Conservation (phyloP, 2,888 invertebrate species). For the Hoplodrina blanda region DNA sequence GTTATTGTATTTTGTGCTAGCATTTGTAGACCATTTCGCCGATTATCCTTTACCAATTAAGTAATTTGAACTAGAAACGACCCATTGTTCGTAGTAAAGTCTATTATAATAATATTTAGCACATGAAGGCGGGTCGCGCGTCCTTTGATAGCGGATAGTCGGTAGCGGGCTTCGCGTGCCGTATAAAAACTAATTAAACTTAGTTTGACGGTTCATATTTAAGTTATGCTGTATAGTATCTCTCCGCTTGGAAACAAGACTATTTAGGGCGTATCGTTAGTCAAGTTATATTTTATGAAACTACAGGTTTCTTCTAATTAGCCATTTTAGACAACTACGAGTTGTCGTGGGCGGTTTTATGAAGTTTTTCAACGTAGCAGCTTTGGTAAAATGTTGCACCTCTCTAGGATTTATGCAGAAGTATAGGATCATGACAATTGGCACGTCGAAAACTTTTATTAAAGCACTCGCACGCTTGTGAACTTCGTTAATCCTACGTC, state of each 20-base stretch:
- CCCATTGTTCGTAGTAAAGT: neutral
- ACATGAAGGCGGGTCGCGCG: neutral
- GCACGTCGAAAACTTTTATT: too few species aligned
- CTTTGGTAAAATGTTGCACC: too few species aligned
- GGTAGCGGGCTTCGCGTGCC: neutral
- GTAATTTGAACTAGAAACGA: neutral
- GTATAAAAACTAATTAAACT: conserved; percentile 27
- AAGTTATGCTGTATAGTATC: neutral
- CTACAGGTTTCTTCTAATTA: too few species aligned
- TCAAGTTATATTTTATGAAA: neutral
- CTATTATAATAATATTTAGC: neutral
- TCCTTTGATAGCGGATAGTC: neutral
- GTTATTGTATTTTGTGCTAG: neutral
- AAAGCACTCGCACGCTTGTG: neutral
- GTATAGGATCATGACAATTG: too few species aligned
- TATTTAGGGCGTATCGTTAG: neutral
- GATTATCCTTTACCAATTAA: too few species aligned
- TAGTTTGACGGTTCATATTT: conserved; percentile 5
- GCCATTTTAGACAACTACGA: too few species aligned
- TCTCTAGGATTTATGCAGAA: too few species aligned
- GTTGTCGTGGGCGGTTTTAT: neutral
- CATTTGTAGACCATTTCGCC: too few species aligned
- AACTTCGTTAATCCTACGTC: neutral
- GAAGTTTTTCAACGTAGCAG: neutral
- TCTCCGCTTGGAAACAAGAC: neutral